phyloP scores from a whole-genome alignment of 2,797 vertebrate genomes.

The Poeciliopsis paucimaculata region DNA sequence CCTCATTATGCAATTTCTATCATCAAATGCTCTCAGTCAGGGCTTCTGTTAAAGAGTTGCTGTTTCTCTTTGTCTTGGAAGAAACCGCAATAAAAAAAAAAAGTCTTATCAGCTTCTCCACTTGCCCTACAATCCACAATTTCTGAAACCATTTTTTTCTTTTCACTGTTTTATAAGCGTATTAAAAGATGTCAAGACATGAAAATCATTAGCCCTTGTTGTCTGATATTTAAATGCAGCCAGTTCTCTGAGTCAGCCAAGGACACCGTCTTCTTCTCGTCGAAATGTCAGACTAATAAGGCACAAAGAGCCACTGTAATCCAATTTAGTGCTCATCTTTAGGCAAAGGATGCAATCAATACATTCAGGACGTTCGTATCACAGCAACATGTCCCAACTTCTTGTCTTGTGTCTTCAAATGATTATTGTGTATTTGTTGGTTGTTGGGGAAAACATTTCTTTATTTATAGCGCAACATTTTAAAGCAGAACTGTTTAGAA shows the following conservation, averaged over 20 bases:
- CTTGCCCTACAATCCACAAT: conserved; percentile 24
- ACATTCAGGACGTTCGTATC: conserved; percentile 33
- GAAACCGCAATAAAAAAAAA: conserved; percentile 18
- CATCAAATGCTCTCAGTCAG: conserved; percentile 53
- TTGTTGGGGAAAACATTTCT: background rate
- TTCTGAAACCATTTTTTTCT: conserved; percentile 23
- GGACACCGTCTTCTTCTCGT: conserved; percentile 35
- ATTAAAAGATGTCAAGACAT: conserved; percentile 59
- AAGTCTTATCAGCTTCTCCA: conserved; percentile 45
- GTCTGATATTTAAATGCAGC: conserved; percentile 64
- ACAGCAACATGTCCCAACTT: conserved; percentile 51
- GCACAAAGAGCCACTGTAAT: conserved; percentile 58
- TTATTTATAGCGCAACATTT: background rate
- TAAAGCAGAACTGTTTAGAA: background rate
- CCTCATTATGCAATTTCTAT: conserved; percentile 58
- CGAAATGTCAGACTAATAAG: conserved; percentile 72
- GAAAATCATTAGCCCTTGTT: conserved; percentile 59
- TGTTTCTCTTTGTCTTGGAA: conserved; percentile 61
- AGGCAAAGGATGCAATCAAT: conserved; percentile 53
- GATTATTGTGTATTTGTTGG: conserved; percentile 6
- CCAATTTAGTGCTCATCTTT: conserved; percentile 48
- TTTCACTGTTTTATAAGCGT: conserved; percentile 21
- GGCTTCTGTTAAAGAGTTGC: conserved; percentile 54
- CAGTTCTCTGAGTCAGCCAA: conserved; percentile 41
- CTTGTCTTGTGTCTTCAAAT: conserved; percentile 25